Percentiles rank a stretch among this genome's conserved stretches.
phyloP scores from a whole-genome alignment of 2,888 invertebrate genomes.

The Heteromurus nitidus region DNA sequence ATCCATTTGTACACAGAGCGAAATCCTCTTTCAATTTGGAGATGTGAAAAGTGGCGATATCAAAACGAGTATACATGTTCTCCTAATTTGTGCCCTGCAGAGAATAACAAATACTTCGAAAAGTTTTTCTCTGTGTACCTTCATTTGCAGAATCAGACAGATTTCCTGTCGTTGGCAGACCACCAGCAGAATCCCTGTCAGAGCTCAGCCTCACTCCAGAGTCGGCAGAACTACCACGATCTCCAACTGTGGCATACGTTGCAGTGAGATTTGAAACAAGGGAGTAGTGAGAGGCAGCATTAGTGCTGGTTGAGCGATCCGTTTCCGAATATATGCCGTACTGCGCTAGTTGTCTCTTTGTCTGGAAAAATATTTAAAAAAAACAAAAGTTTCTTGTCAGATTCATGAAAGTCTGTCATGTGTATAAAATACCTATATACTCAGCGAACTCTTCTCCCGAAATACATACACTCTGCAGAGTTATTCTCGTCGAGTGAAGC shows the following conservation, averaged over 20 bases:
- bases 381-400: slow-evolving; percentile 25
- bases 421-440: background rate
- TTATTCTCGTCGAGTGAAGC: background rate
- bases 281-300: slow-evolving; percentile 72
- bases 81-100: slow-evolving; percentile 21
- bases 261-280: slow-evolving; percentile 73
- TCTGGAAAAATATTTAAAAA: slow-evolving; percentile 76
- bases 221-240: slow-evolving; percentile 81
- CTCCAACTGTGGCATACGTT: slow-evolving; percentile 72
- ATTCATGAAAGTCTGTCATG: slow-evolving; percentile 11
- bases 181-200: slow-evolving; percentile 84
- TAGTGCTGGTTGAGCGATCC: slow-evolving; percentile 77
- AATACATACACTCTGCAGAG: background rate
- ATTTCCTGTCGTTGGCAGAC: slow-evolving; percentile 78
- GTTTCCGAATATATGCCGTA: slow-evolving; percentile 89
- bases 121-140: slow-evolving; percentile 76
- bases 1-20: too few relatives aligned
- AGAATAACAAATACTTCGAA: slow-evolving; percentile 6
- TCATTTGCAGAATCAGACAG: slow-evolving; percentile 87
- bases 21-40: slow-evolving; percentile 36
- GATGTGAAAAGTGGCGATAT: slow-evolving; percentile 18
- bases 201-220: slow-evolving; percentile 90
- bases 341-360: slow-evolving; percentile 82
- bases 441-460: background rate
- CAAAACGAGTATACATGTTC: slow-evolving; percentile 14